Conservation (phyloP, 1,140 invertebrate genomes). For the Drosophila saltans region DNA sequence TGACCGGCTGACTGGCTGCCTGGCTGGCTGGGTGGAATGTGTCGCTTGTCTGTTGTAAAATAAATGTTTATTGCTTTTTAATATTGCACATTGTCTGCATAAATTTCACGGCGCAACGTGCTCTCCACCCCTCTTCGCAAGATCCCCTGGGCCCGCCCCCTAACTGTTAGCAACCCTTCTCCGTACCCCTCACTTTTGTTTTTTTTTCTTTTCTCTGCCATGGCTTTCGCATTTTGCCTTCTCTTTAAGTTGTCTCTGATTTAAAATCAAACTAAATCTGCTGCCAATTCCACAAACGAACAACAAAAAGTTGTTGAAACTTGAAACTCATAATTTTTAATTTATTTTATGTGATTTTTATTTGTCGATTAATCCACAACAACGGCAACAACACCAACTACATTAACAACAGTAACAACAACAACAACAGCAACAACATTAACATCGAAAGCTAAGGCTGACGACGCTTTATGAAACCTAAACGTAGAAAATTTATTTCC, state of each 20-base stretch:
- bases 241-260: constrained; percentile 23
- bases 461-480: constrained; percentile 80
- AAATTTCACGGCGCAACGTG: constrained; percentile 74
- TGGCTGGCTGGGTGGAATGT: constrained; percentile 41
- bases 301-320: constrained; percentile 68
- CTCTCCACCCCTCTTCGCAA: constrained; percentile 28
- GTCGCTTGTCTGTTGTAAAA: constrained; percentile 74
- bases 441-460: constrained; percentile 29
- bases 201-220: constrained; percentile 29
- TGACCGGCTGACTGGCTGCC: neutral
- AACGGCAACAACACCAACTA: constrained; percentile 16
- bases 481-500: constrained; percentile 80
- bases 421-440: constrained; percentile 28
- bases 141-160: neutral
- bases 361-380: constrained; percentile 76
- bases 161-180: neutral
- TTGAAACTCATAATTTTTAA: constrained; percentile 82
- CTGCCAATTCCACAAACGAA: constrained; percentile 57
- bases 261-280: constrained; percentile 80
- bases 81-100: constrained; percentile 81
- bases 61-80: constrained; percentile 81
- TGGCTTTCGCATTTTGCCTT: constrained; percentile 5
- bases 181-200: neutral
- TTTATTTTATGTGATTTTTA: constrained; percentile 82
- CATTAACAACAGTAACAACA: constrained; percentile 35